Base-by-base conservation (phyloP, 2,797 vertebrate species). In the Catharus ustulatus region DNA sequence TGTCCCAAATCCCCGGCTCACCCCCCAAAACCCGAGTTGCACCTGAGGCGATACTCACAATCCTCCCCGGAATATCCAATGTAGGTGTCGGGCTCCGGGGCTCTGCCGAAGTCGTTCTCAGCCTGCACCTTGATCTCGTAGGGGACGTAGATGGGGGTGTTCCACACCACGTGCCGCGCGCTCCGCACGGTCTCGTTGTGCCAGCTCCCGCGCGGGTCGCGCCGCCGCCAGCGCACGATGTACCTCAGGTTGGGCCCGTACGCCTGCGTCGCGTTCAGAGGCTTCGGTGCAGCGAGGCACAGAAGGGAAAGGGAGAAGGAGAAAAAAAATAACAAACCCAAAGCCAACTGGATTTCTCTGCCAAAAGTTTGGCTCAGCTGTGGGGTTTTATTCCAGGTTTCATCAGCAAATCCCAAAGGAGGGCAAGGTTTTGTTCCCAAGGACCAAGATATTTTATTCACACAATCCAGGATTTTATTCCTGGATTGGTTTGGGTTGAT, bases 41-140 rank as follows among this genome's bases (percentile, higher is more conserved):
- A 5, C 16, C 58, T 15, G 48, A 4, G 42, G 21, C 72, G 13
- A 43, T 95, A 99, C 99, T 99, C 97, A 99, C 99, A 98, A 96
- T 99, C 99, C 97, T 99, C 99, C 81, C 99, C 99, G 0, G 99
- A 99, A 36, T 98, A 99, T 54, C 99, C 99, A 13, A 98, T 98
- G 92, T 98, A 81, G 9, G 98, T 93, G 40, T 98, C 98, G 1
- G 99, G 99, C 96, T 99, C 98, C 0, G 98, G 98, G 11, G 98
- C 99, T 16, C 85, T 73, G 66, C 99, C 99, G 29, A 99, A 99
- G 73, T 99, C 99, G 2, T 99, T 99, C 89, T 98, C 97, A 0
- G 99, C 98, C 97, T 99, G 99, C 93, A 99, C 98, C 96, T 98
- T 99, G 97, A 99, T 98, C 97, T 99, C 99, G 15, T 99, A 99